Conservation (phyloP, 2,797 vertebrate genomes). For the Astyanax mexicanus region DNA sequence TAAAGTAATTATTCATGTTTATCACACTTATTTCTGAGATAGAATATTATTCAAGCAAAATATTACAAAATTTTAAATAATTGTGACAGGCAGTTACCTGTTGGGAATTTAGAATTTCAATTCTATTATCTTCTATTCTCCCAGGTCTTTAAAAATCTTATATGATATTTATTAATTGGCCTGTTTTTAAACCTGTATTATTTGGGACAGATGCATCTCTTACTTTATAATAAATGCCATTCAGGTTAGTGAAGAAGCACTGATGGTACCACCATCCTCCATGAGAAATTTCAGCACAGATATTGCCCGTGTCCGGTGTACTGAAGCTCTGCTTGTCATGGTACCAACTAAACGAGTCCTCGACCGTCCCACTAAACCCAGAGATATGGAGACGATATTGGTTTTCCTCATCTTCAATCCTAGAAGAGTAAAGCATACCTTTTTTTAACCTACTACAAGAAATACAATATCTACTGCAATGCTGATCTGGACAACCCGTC, state of each 20-base stretch:
- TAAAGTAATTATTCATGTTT: too few species aligned
- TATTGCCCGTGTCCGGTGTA: slow-evolving; percentile 69
- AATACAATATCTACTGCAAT: too few species aligned
- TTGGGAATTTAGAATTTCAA: too few species aligned
- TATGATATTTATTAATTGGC: too few species aligned
- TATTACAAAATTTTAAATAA: too few species aligned
- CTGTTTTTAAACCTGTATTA: too few species aligned
- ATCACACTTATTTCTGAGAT: too few species aligned
- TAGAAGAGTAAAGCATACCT: slow-evolving; percentile 38
- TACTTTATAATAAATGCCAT: slow-evolving; percentile 78
- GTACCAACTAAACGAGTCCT: slow-evolving; percentile 80
- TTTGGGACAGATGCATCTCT: background rate
- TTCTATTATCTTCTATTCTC: too few species aligned
- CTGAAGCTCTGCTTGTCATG: slow-evolving; percentile 79
- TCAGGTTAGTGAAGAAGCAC: slow-evolving; percentile 80
- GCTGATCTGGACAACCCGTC: too few species aligned
- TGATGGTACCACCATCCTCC: slow-evolving; percentile 81
- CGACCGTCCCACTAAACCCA: slow-evolving; percentile 73
- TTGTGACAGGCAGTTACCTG: too few species aligned
- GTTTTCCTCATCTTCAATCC: slow-evolving; percentile 72
- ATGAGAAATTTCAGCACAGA: slow-evolving; percentile 76
- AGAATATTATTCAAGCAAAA: too few species aligned
- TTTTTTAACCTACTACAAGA: background rate
- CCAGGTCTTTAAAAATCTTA: too few species aligned
- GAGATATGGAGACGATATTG: slow-evolving; percentile 72